Percentiles rank a stretch among this genome's conserved stretches.
Conservation (phyloP, 2,888 invertebrate genomes). For the Dryocosmus kuriphilus region DNA sequence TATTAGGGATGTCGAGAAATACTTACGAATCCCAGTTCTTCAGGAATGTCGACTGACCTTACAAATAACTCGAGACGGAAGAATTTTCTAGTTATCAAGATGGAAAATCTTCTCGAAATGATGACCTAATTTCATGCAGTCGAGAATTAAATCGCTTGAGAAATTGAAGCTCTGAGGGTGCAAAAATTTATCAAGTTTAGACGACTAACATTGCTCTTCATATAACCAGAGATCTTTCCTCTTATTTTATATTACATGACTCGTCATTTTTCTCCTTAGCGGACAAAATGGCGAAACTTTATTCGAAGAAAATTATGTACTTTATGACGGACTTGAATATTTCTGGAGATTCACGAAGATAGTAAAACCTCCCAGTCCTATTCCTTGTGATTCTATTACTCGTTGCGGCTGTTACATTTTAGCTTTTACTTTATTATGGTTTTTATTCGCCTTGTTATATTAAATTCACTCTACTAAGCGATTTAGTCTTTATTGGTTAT, state of each 20-base stretch:
- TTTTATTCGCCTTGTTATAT: background rate
- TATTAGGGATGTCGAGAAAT: conserved; percentile 17
- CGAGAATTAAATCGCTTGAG: background rate
- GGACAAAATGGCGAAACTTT: background rate
- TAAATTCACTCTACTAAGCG: background rate
- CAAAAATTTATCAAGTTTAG: background rate
- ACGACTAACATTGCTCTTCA: background rate
- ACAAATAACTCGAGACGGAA: background rate
- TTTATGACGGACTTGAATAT: conserved; percentile 8
- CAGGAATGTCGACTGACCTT: conserved; percentile 18
- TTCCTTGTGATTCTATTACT: background rate
- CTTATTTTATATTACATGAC: background rate
- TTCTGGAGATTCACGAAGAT: background rate
- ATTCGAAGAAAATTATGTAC: background rate
- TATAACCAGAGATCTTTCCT: background rate
- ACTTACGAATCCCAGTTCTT: background rate
- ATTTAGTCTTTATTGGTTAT: background rate
- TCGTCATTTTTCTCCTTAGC: background rate
- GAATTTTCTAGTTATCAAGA: background rate
- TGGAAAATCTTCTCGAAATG: background rate
- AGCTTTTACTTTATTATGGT: background rate
- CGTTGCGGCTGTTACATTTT: background rate
- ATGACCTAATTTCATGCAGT: background rate
- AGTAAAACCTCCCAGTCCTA: background rate
- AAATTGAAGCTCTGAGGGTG: background rate